Evolutionary conservation across 1,140 invertebrate species (phyloP).

Genomic region (Formica exsecta): DNA sequence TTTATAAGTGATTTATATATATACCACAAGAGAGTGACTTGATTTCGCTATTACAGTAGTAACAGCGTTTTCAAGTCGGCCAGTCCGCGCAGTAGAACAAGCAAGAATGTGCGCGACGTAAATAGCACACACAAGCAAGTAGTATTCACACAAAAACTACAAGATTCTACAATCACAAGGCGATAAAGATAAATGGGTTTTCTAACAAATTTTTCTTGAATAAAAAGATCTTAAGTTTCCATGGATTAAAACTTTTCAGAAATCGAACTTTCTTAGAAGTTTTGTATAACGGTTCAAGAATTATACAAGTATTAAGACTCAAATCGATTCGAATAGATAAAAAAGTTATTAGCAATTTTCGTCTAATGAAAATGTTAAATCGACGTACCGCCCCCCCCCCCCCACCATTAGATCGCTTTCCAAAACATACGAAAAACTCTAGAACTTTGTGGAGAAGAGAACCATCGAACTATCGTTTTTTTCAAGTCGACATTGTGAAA

Average conservation of each 20-base stretch:
- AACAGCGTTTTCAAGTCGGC: neutral
- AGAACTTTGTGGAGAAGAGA: neutral
- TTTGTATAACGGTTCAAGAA: neutral
- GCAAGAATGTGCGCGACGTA: neutral
- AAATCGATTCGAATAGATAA: neutral
- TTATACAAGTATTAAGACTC: neutral
- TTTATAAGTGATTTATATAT: neutral
- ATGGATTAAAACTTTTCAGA: constrained; percentile 14
- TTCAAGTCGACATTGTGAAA: neutral
- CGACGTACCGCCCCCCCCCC: neutral
- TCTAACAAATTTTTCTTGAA: neutral
- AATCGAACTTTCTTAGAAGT: neutral
- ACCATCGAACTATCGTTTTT: neutral
- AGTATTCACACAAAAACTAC: neutral
- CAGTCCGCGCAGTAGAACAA: constrained; percentile 17
- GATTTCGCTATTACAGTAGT: neutral
- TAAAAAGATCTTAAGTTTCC: constrained; percentile 13
- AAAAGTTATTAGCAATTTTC: neutral
- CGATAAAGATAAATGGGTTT: neutral
- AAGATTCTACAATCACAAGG: neutral
- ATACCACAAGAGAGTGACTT: neutral
- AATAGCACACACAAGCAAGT: constrained; percentile 6
- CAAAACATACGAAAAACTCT: neutral
- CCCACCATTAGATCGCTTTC: neutral
- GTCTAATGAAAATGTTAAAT: neutral